Evolutionary conservation across 2,797 vertebrate species (phyloP).

Genomic region (Capromys pilorides): DNA sequence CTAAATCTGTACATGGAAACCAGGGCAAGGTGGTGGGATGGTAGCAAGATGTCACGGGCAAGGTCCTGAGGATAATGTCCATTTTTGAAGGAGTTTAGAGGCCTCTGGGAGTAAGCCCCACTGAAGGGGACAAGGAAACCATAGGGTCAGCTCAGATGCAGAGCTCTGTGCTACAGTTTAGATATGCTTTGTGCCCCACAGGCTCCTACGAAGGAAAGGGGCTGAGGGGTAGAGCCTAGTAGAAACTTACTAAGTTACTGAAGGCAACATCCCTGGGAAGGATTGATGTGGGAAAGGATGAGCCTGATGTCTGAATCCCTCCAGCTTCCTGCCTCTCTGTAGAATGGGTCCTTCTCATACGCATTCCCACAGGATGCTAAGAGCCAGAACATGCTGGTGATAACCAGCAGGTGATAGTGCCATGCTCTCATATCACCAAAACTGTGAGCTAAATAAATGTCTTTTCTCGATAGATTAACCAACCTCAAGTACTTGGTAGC

Average conservation of each 20-base stretch:
- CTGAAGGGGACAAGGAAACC: neutral
- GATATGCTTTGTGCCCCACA: neutral
- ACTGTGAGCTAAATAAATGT: neutral
- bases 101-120: neutral
- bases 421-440: neutral
- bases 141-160: rapidly evolving
- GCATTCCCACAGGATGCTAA: neutral
- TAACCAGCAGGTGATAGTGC: neutral
- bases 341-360: neutral
- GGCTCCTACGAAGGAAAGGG: too few species aligned
- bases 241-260: neutral
- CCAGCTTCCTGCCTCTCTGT: neutral
- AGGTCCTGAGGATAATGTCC: neutral
- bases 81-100: neutral
- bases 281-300: neutral
- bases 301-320: neutral
- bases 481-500: neutral
- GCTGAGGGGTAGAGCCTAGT: too few species aligned
- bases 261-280: neutral
- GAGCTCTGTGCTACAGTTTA: neutral
- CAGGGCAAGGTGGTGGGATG: neutral
- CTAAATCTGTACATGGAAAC: neutral
- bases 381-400: neutral
- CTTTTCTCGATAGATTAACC: neutral
- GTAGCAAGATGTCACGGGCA: neutral